Conservation (phyloP, 2,888 invertebrate genomes). For the Oasisia sp. region DNA sequence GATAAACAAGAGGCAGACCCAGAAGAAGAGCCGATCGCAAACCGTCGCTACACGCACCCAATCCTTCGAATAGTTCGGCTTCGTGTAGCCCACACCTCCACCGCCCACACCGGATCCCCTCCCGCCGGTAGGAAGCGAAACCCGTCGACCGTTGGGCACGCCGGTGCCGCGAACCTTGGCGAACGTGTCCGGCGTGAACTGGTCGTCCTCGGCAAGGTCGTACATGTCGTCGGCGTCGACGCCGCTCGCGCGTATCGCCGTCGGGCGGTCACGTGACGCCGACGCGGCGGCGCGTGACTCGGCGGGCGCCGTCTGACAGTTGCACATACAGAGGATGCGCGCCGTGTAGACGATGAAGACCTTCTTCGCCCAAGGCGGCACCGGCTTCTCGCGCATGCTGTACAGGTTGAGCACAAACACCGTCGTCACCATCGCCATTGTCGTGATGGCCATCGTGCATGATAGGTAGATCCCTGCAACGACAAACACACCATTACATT, state of each 20-base stretch:
- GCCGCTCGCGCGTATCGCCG: background rate
- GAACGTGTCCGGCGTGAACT: background rate
- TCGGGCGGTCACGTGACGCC: background rate
- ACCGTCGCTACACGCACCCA: constrained; percentile 46
- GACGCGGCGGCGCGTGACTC: background rate
- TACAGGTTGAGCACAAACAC: constrained; percentile 46
- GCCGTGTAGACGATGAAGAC: constrained; percentile 43
- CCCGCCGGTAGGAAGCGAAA: background rate
- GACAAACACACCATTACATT: background rate
- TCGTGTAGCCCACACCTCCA: constrained; percentile 18
- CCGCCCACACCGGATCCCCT: background rate
- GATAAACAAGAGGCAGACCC: constrained; percentile 45
- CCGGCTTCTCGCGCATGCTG: constrained; percentile 43
- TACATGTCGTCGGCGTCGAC: constrained; percentile 7
- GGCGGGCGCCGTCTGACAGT: constrained; percentile 26
- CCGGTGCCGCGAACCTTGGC: background rate
- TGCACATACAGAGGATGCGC: constrained; percentile 44
- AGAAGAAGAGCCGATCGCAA: constrained; percentile 47
- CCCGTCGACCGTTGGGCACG: background rate
- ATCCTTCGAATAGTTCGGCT: constrained; percentile 42
- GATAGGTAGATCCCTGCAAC: constrained; percentile 45
- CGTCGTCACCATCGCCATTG: constrained; percentile 47
- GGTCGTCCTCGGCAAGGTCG: background rate
- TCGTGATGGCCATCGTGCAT: constrained; percentile 48
- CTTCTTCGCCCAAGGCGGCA: constrained; percentile 44